Evolutionary conservation across 2,888 invertebrate species (phyloP), one percentile per base, ranked within the genome.

Genomic region (Diarsia rubi): DNA sequence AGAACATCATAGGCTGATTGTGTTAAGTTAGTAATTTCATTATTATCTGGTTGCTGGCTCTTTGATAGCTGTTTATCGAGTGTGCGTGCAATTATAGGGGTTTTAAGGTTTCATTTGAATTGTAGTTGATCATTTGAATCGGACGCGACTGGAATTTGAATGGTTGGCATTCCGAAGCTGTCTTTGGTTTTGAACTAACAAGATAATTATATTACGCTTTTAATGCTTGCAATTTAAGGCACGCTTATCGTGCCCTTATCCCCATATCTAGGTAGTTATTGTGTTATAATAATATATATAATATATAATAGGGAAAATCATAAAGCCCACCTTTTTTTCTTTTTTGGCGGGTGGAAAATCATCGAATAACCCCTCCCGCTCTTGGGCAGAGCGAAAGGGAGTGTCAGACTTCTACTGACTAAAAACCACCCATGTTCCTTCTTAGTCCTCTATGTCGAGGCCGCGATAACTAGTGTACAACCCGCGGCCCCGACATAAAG

Each of bases 21-120:
- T 42, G 42, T 62, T 42, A 42, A 82, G 84, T 74, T 77, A 85
- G 86, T 89, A 88, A 90, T 90, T 90, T 89, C 85, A 89, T 88
- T 88, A 90, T 90, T 90, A 90, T 88, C 88, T 86, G 74, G 81
- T 87, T 86, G 82, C 84, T 78, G 82, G 69, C 81, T 82, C 78
- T 80, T 84, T 85, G 83, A 37, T 76, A 78, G 85, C 70, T 83
- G 79, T 88, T 90, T 84, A 83, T 86, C 47, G 84, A 69, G 60
- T 71, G 52, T 49, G 73, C 45, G 24, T 59, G 52, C 66, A 66
- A 81, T 84, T 59, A 84, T 63, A 64, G 63, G 63, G 72, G 59
- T 80, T 60, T 79, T 65, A 42, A 64, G 52, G 3, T 21, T 60
- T 52, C 31, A 52, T 66, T 73, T 45, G 54, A 52, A 19, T 49